phyloP scores from a whole-genome alignment of 2,888 invertebrate species.

The Crocallis elinguaria region DNA sequence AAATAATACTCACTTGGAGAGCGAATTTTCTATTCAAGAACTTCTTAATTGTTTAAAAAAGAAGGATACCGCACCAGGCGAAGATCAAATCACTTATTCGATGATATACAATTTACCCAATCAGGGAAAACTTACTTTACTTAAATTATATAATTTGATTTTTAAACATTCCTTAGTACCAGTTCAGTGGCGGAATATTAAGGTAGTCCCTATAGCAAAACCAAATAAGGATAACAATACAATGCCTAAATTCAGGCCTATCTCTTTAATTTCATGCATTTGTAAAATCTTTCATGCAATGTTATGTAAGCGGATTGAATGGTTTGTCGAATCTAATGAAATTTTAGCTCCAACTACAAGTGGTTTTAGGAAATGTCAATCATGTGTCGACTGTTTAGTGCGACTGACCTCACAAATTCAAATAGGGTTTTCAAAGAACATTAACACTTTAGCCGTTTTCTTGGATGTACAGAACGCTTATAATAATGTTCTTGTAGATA shows the following conservation, averaged over 20 bases:
- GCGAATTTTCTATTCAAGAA: background rate
- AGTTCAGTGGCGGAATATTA: background rate
- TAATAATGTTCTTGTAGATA: background rate
- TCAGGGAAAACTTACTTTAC: background rate
- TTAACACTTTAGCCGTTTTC: background rate
- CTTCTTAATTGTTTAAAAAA: background rate
- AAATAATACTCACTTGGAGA: background rate
- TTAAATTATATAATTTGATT: background rate
- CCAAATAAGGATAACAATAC: background rate
- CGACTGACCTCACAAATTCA: background rate
- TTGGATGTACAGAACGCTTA: background rate
- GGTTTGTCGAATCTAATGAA: background rate
- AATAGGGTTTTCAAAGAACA: background rate
- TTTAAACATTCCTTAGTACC: background rate
- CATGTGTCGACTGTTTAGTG: background rate
- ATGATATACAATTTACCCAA: background rate
- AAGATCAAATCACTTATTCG: slow-evolving; percentile 1
- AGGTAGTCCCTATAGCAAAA: slow-evolving; percentile 4
- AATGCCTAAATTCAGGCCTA: background rate
- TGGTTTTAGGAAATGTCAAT: background rate
- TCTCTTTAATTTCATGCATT: background rate
- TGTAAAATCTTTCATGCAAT: background rate
- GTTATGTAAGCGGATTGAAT: background rate
- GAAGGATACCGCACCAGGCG: slow-evolving; percentile 1
- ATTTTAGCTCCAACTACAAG: background rate